These are phyloP conservation scores for Channallabes apus DNA, from an alignment of 2,797 vertebrate species.

Conservation along the genomic window DNA sequence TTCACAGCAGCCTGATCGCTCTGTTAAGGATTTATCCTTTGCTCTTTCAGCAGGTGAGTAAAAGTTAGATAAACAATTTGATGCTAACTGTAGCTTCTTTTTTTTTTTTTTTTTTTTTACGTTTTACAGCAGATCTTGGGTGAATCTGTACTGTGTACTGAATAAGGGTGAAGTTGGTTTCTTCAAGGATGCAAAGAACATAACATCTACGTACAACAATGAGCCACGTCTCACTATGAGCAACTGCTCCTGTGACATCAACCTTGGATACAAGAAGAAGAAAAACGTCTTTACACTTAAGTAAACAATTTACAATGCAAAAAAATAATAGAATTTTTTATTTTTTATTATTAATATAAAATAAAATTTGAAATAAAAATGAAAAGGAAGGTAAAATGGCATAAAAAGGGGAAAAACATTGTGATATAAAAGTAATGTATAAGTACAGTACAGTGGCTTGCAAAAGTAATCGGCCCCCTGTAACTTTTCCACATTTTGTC, in stretches of 20 bases:
- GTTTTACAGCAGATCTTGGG: constrained; percentile 88
- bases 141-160: constrained; percentile 94
- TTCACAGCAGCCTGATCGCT: constrained; percentile 58
- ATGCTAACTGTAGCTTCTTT: constrained; percentile 34
- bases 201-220: constrained; percentile 78
- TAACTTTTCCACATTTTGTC: no score
- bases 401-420: background rate
- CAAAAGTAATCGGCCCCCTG: no score
- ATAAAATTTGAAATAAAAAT: background rate
- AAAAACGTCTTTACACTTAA: constrained; percentile 96
- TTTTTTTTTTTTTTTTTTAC: constrained; percentile 49
- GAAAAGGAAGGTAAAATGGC: no score
- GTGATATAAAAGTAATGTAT: background rate
- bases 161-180: constrained; percentile 92
- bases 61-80: constrained; percentile 46
- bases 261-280: constrained; percentile 95
- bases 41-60: constrained; percentile 76
- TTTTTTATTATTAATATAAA: background rate
- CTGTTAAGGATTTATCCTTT: constrained; percentile 62
- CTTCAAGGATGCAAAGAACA: constrained; percentile 92
- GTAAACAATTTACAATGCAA: constrained; percentile 64
- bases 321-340: background rate
- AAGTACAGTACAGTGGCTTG: no score
- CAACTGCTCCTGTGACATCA: constrained; percentile 84
- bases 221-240: constrained; percentile 86